Conservation (phyloP, 2,797 vertebrate genomes). For the Phalloptychus januarius region DNA sequence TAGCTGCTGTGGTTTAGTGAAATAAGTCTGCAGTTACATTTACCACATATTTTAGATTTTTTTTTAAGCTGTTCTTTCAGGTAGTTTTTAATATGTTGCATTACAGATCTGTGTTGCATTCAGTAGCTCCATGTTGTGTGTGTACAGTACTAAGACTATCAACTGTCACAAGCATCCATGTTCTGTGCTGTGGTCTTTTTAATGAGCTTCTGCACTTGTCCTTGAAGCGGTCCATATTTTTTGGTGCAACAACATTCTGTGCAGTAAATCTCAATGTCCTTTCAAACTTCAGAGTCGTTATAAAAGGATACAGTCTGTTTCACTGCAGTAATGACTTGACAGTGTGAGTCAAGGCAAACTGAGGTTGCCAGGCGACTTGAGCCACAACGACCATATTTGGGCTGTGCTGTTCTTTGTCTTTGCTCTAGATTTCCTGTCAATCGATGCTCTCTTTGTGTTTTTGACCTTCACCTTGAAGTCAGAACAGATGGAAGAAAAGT, state of each 20-base stretch:
- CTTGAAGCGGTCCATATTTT: conserved; percentile 17
- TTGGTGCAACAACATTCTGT: conserved; percentile 9
- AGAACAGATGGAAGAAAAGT: no score
- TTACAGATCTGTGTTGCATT: neutral
- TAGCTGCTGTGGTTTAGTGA: no score
- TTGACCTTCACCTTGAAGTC: neutral
- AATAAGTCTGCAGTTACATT: neutral
- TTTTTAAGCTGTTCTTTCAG: neutral
- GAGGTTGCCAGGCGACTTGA: conserved; percentile 65
- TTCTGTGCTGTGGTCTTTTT: conserved; percentile 21
- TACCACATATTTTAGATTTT: neutral
- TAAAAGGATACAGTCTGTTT: conserved; percentile 62
- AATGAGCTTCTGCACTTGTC: conserved; percentile 32
- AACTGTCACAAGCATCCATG: conserved; percentile 13
- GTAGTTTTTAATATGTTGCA: neutral
- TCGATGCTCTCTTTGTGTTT: conserved; percentile 6
- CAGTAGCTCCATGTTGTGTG: neutral
- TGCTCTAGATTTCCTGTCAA: conserved; percentile 35
- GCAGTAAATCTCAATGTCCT: conserved; percentile 22
- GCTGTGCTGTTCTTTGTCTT: conserved; percentile 43
- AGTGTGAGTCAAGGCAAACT: conserved; percentile 56
- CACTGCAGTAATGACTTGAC: conserved; percentile 60
- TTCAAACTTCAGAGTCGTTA: conserved; percentile 44
- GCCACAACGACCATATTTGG: conserved; percentile 45
- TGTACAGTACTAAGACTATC: neutral